Evolutionary conservation across 2,888 invertebrate species (phyloP).

Genomic region (Eilema caniola): DNA sequence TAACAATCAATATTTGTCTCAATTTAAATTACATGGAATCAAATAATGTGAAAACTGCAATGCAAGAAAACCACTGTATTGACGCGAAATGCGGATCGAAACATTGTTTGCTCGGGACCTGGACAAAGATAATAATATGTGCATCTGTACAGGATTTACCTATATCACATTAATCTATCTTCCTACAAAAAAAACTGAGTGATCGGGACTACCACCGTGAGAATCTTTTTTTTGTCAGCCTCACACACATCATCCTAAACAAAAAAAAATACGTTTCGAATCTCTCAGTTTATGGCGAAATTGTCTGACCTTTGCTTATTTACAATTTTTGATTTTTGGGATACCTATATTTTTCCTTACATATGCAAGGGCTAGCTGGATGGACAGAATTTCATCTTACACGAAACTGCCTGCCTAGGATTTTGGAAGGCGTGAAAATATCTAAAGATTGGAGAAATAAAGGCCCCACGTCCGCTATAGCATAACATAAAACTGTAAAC

Average conservation of each 20-base stretch:
- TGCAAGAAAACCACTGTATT: constrained; percentile 42
- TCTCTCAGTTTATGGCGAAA: constrained; percentile 65
- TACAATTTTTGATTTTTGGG: constrained; percentile 48
- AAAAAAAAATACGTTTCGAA: constrained; percentile 61
- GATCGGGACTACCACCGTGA: constrained; percentile 70
- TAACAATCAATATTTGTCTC: constrained; percentile 33
- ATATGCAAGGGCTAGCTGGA: constrained; percentile 57
- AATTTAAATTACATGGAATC: constrained; percentile 22
- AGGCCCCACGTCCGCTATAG: constrained; percentile 68
- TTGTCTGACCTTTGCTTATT: constrained; percentile 69
- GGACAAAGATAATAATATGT: constrained; percentile 44
- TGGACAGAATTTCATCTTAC: constrained; percentile 72
- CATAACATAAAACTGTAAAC: constrained; percentile 43
- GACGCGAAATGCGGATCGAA: constrained; percentile 46
- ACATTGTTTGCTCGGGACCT: constrained; percentile 40
- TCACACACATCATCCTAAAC: constrained; percentile 64
- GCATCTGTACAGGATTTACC: constrained; percentile 68
- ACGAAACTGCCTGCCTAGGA: constrained; percentile 65
- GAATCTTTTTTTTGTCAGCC: constrained; percentile 68
- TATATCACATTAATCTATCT: constrained; percentile 62
- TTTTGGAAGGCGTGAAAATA: constrained; percentile 74
- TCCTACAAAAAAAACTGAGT: constrained; percentile 59
- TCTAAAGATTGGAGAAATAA: constrained; percentile 71
- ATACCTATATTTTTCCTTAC: constrained; percentile 55
- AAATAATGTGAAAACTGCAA: constrained; percentile 24